Evolutionary conservation across 1,140 invertebrate species (phyloP).

Genomic region (Heliconius eleuchia): DNA sequence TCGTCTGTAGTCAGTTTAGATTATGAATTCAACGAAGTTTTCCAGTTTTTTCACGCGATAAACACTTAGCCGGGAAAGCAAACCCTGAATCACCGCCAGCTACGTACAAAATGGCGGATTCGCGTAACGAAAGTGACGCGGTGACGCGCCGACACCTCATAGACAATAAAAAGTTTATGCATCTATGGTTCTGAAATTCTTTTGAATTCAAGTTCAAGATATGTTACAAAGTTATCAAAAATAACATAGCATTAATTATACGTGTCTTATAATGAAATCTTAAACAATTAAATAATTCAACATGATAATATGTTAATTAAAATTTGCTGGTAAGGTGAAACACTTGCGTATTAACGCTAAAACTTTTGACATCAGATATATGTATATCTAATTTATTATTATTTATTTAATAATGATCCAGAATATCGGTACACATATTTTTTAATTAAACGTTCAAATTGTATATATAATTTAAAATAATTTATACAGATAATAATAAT

Average conservation of each 20-base stretch:
- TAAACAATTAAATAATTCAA: too few species aligned
- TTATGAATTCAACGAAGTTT: conserved; percentile 67
- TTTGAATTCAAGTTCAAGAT: background rate
- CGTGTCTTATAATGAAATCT: too few species aligned
- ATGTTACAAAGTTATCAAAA: background rate
- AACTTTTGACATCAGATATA: too few species aligned
- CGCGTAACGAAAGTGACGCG: conserved; percentile 79
- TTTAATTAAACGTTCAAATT: too few species aligned
- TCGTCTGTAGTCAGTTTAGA: conserved; percentile 55
- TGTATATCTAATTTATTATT: too few species aligned
- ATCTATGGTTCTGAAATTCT: background rate
- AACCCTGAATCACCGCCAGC: conserved; percentile 78
- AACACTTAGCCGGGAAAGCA: conserved; percentile 74
- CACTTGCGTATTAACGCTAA: background rate
- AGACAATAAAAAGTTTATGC: conserved; percentile 39
- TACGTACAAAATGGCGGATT: conserved; percentile 82
- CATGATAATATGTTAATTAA: too few species aligned
- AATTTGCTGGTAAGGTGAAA: background rate
- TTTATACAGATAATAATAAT: background rate
- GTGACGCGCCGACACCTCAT: conserved; percentile 73
- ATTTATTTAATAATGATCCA: too few species aligned
- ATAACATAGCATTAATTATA: background rate
- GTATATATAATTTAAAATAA: background rate
- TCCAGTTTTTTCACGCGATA: conserved; percentile 69
- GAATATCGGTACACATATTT: too few species aligned